phyloP scores from a whole-genome alignment of 2,888 invertebrate genomes.

The Drosophila emarginata region DNA sequence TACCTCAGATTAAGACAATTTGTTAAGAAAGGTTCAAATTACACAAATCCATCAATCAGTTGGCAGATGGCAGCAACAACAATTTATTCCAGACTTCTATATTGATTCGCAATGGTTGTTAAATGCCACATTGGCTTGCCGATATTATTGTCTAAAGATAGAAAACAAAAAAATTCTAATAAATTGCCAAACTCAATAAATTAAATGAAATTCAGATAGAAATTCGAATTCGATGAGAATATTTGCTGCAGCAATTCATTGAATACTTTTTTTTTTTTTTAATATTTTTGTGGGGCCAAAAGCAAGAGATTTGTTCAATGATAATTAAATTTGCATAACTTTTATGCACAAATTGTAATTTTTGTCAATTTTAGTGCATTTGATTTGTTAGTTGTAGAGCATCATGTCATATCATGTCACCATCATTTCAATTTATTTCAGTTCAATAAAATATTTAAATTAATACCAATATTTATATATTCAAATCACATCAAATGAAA shows the following conservation, averaged over 20 bases:
- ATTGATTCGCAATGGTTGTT: too few species aligned
- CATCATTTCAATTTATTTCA: background rate
- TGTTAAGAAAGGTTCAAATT: too few species aligned
- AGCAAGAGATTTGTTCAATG: background rate
- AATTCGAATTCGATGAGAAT: background rate
- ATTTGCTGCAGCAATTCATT: constrained; percentile 3
- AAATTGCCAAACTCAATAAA: background rate
- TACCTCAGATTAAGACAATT: too few species aligned
- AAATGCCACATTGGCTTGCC: too few species aligned
- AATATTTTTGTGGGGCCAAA: constrained; percentile 11
- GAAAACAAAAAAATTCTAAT: too few species aligned
- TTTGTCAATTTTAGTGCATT: background rate
- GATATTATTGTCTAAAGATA: too few species aligned
- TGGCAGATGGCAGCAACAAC: too few species aligned
- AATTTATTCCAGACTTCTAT: too few species aligned
- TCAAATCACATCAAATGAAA: constrained; percentile 9
- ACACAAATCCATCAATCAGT: too few species aligned
- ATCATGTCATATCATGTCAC: background rate
- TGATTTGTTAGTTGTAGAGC: background rate
- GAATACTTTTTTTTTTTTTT: constrained; percentile 21
- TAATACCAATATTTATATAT: constrained; percentile 35
- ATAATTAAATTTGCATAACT: constrained; percentile 40
- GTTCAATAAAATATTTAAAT: constrained; percentile 19
- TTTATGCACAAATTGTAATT: constrained; percentile 32
- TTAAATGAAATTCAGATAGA: background rate